A percentile compares a stretch with the other conserved stretches of the same genome.
Conservation (phyloP, 2,888 invertebrate genomes). For the Eucriotettix oculatus region DNA sequence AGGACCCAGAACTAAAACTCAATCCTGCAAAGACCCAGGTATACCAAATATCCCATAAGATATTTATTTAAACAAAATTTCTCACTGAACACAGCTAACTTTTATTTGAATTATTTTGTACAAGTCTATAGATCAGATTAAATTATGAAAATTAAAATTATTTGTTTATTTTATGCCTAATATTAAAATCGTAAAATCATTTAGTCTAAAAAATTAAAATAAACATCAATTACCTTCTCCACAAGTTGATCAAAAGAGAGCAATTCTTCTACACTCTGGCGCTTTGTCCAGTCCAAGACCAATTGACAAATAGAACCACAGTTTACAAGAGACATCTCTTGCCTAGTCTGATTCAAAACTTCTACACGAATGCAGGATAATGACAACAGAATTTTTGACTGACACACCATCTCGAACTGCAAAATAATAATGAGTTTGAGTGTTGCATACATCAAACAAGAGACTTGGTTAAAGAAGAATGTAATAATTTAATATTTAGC, state of each 20-base stretch:
- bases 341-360: conserved; percentile 53
- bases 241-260: conserved; percentile 25
- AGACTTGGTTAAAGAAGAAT: no score
- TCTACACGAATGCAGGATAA: conserved; percentile 55
- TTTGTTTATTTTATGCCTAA: no score
- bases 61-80: no score
- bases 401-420: conserved; percentile 48
- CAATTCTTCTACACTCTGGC: conserved; percentile 22
- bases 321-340: conserved; percentile 39
- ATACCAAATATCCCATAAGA: no score
- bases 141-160: no score
- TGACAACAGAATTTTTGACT: conserved; percentile 41
- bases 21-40: no score
- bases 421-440: conserved; percentile 4
- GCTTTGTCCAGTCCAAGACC: conserved; percentile 44
- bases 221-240: conserved; percentile 32
- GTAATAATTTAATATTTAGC: no score
- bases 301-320: conserved; percentile 41
- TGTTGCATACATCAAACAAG: no score
- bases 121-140: no score
- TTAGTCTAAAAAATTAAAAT: not conserved
- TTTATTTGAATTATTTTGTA: no score
- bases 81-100: no score
- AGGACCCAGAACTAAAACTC: no score
- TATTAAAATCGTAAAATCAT: not conserved